A percentile compares a stretch with the other conserved stretches of the same genome.
phyloP scores from a whole-genome alignment of 2,113 vertebrate species.

The Sceloporus undulatus region DNA sequence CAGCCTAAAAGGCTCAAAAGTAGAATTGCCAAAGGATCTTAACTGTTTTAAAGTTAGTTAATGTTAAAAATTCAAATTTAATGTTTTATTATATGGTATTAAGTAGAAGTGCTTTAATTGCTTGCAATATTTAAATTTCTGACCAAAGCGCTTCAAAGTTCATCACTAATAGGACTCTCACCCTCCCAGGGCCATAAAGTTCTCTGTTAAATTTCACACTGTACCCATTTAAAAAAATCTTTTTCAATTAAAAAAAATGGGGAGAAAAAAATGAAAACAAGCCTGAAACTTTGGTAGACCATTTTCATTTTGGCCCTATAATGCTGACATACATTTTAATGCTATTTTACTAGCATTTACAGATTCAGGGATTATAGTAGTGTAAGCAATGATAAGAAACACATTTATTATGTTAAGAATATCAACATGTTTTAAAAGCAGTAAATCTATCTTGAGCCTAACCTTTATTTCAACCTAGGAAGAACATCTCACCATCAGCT shows the following conservation, averaged over 20 bases:
- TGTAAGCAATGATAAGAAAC: neutral
- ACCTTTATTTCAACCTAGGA: neutral
- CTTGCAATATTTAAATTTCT: constrained; percentile 19
- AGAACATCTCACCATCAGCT: no score
- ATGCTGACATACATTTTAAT: neutral
- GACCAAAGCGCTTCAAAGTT: neutral
- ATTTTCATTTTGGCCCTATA: neutral
- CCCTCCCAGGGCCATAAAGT: neutral
- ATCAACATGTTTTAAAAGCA: neutral
- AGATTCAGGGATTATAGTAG: neutral
- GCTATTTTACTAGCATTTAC: neutral
- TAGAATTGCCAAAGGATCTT: constrained; percentile 75
- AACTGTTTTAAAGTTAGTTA: constrained; percentile 68
- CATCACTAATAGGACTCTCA: constrained; percentile 11
- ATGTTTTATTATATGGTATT: neutral
- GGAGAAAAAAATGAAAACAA: no score
- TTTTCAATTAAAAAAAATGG: neutral
- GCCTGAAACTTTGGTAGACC: neutral
- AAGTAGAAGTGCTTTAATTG: neutral
- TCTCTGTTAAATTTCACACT: neutral
- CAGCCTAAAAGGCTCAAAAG: constrained; percentile 54
- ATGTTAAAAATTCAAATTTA: neutral
- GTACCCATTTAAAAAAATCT: neutral
- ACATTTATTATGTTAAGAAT: neutral
- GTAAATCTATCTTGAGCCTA: neutral